phyloP scores from a whole-genome alignment of 2,888 invertebrate genomes.

The Catocala fraxini region DNA sequence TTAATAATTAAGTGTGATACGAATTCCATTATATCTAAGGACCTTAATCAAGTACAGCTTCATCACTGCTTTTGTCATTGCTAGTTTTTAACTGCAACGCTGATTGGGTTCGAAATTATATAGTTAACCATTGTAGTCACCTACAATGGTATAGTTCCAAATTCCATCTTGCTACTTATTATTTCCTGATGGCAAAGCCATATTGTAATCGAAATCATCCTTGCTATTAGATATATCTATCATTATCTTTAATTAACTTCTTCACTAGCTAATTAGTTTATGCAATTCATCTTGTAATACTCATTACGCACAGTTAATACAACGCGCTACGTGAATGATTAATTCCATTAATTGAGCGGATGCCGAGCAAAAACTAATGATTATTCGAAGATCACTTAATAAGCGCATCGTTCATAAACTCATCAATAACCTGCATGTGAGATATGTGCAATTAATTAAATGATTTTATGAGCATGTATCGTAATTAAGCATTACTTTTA shows the following conservation, averaged over 20 bases:
- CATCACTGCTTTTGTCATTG: too few species aligned
- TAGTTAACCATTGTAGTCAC: too few species aligned
- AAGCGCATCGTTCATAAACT: conserved; percentile 18
- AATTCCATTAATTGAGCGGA: conserved; percentile 16
- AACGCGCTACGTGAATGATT: conserved; percentile 17
- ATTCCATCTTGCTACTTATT: too few species aligned
- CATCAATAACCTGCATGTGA: conserved; percentile 10
- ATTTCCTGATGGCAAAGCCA: too few species aligned
- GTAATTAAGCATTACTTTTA: background rate
- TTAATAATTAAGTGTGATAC: too few species aligned
- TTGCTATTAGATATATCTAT: too few species aligned
- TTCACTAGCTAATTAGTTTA: conserved; percentile 24
- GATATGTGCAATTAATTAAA: conserved; percentile 4
- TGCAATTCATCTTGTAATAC: conserved; percentile 23
- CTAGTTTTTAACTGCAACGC: too few species aligned
- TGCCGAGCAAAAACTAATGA: conserved; percentile 22
- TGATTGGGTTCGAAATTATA: too few species aligned
- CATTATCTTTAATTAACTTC: background rate
- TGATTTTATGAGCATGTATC: background rate
- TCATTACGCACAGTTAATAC: conserved; percentile 17
- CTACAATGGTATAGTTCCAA: too few species aligned
- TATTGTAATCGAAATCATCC: too few species aligned
- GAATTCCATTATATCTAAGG: too few species aligned
- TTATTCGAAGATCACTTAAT: conserved; percentile 23
- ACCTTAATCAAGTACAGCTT: too few species aligned